phyloP scores from a whole-genome alignment of 2,797 vertebrate genomes.

The Rachycentron canadum region DNA sequence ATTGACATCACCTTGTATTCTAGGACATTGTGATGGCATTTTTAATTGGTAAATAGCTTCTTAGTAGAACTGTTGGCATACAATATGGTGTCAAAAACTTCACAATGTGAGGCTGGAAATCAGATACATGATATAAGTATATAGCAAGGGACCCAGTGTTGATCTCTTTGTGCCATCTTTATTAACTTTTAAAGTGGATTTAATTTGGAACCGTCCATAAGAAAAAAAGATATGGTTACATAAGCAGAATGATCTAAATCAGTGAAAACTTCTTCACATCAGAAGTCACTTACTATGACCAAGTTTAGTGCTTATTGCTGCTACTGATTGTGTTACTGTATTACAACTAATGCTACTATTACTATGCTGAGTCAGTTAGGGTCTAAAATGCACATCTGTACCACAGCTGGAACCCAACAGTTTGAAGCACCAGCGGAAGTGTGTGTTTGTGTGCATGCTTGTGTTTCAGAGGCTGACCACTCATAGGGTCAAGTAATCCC shows the following conservation, averaged over 20 bases:
- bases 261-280: background rate
- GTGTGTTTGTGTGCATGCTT: conserved; percentile 43
- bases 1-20: no score
- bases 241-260: no score
- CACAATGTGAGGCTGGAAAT: background rate
- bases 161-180: background rate
- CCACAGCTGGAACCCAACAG: conserved; percentile 70
- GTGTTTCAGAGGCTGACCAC: conserved; percentile 44
- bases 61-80: no score
- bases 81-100: no score
- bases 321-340: conserved; percentile 2
- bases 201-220: background rate
- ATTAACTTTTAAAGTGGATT: background rate
- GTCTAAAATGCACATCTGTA: conserved; percentile 75
- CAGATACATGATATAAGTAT: background rate
- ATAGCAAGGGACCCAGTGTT: background rate
- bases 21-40: no score
- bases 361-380: conserved; percentile 29
- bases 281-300: background rate
- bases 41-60: no score
- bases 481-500: conserved; percentile 65
- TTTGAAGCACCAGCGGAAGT: conserved; percentile 37
- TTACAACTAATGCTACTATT: conserved; percentile 3
- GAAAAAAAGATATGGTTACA: background rate
- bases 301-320: background rate